Base-by-base conservation (phyloP, 2,113 vertebrate genomes). In the Scomber scombrus region DNA sequence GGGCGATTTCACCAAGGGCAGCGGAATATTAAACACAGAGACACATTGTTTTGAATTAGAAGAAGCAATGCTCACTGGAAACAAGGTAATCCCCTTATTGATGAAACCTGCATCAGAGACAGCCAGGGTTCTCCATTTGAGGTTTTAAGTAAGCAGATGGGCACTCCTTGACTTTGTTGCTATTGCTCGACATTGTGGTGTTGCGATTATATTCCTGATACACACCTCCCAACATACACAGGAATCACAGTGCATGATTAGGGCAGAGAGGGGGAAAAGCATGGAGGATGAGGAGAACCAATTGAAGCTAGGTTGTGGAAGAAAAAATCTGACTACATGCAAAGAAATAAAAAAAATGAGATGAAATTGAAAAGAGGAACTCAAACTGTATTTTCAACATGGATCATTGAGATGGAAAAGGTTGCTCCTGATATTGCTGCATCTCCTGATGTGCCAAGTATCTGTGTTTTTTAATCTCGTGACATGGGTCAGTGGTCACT, bases 61-160 rank as follows among this genome's bases (percentile, higher is more conserved):
- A 64, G 69, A 49, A 26, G 34, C 11, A n/a, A 18, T 1, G 8
- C 65, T 77, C 66, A 51, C 54, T 64, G 46, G n/a, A 66, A 75
- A 81, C 75, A 72, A 57, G 85, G 64, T 71, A 75, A 80, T 72
- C 80, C 69, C 62, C 43, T 40, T 11, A 1, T 55, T 65, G 70
- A 82, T 76, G 64, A 68, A 86, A 69, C 47, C 50, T 23, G 5
- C 5, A n/a, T 80, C 61, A 77, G 56, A 10, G 13, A 19, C 50
- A 56, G 16, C 29, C 57, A 65, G 71, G 57, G 52, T 69, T 84
- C 55, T 76, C 43, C 29, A 69, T 47, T 12, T 16, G 58, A 85
- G 70, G n/a, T n/a, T n/a, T n/a, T n/a, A n/a, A 26, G 23, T 26
- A 26, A 26, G 31, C 47, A 26, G 47, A 60, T 3, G 23, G 67